Evolutionary conservation across 2,113 vertebrate species (phyloP).

Genomic region (Pachypanchax playfairii): DNA sequence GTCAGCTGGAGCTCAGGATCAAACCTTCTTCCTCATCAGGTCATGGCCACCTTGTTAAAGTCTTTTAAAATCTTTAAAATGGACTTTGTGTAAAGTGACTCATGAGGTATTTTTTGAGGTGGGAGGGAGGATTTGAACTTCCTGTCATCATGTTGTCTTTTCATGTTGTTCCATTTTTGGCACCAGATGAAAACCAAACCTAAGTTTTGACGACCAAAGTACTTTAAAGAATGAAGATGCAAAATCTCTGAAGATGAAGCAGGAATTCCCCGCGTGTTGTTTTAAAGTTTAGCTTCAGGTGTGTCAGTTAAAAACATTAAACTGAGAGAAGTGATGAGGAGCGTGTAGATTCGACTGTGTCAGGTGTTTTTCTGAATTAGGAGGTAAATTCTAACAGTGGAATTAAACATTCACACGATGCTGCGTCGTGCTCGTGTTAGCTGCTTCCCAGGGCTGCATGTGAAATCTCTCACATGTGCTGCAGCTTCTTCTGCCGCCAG

Average conservation of each 20-base stretch:
- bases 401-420: conserved; percentile 24
- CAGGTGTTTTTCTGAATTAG: conserved; percentile 6
- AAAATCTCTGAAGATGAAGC: conserved; percentile 55
- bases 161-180: conserved; percentile 36
- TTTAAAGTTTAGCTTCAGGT: too few relatives aligned
- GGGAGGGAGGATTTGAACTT: conserved; percentile 34
- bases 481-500: conserved; percentile 29
- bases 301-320: too few relatives aligned
- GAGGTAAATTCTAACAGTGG: conserved; percentile 10
- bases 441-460: conserved; percentile 17
- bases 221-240: conserved; percentile 22
- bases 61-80: not conserved
- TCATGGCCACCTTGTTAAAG: not conserved
- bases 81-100: not conserved
- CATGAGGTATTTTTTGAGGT: conserved; percentile 4
- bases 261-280: conserved; percentile 61
- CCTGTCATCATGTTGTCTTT: conserved; percentile 37
- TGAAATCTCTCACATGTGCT: conserved; percentile 48
- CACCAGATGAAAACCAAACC: conserved; percentile 45
- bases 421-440: conserved; percentile 25
- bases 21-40: too few relatives aligned
- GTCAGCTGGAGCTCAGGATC: too few relatives aligned
- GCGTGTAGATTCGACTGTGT: not conserved
- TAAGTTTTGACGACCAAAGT: conserved; percentile 4
- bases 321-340: too few relatives aligned